Percentiles rank a stretch among this genome's conserved stretches.
These are phyloP conservation scores for Anarsia innoxiella DNA, from an alignment of 2,888 invertebrate species.

Conservation along the genomic window DNA sequence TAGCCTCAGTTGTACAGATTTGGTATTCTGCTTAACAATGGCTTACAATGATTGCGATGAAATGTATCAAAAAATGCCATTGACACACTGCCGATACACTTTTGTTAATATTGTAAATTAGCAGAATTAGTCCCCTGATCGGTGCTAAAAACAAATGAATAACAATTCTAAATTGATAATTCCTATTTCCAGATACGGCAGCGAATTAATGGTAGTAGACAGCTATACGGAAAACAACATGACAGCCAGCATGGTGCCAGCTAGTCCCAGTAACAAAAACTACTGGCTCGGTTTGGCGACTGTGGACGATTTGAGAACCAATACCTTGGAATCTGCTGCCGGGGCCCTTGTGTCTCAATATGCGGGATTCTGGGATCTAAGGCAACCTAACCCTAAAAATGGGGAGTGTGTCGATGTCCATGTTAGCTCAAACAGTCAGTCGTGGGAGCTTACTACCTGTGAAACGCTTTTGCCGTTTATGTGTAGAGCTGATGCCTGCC, in stretches of 20 bases:
- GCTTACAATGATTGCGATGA: no score
- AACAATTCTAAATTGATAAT: no score
- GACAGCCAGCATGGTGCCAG: conserved; percentile 85
- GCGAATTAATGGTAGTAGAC: conserved; percentile 94
- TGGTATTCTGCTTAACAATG: no score
- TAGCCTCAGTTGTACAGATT: no score
- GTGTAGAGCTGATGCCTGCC: conserved; percentile 93
- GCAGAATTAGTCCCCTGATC: no score
- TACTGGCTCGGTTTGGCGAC: conserved; percentile 95
- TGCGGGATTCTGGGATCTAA: conserved; percentile 94
- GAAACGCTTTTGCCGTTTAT: conserved; percentile 95
- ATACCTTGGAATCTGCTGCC: conserved; percentile 95
- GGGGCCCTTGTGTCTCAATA: conserved; percentile 94
- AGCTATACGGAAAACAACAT: conserved; percentile 94
- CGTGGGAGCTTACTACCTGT: conserved; percentile 96
- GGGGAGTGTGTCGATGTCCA: conserved; percentile 94
- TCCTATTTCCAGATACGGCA: conserved; percentile 88
- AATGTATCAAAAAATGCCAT: no score
- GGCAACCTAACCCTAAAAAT: conserved; percentile 89
- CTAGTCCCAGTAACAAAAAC: conserved; percentile 80
- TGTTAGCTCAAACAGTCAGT: conserved; percentile 82
- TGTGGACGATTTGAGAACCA: conserved; percentile 92
- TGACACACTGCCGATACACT: no score
- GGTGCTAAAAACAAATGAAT: no score
- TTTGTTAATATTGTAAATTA: no score